phyloP scores from a whole-genome alignment of 1,140 invertebrate species.

The Pentalonia nigronervosa region DNA sequence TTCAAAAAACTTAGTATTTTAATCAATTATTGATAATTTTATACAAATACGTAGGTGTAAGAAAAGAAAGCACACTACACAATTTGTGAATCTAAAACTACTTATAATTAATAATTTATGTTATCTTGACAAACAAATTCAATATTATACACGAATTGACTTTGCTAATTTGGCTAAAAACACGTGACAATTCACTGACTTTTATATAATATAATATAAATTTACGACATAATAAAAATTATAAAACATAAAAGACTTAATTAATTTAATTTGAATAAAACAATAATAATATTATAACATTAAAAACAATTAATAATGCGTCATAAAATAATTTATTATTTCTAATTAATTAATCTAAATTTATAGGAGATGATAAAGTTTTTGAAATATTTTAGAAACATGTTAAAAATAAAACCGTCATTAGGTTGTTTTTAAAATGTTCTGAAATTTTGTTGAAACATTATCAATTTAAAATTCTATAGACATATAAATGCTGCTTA shows the following conservation, averaged over 20 bases:
- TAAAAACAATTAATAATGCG: background rate
- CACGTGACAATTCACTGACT: background rate
- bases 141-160: background rate
- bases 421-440: background rate
- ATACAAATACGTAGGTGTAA: background rate
- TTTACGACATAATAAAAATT: background rate
- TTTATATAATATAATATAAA: background rate
- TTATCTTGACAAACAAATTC: background rate
- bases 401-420: background rate
- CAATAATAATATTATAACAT: background rate
- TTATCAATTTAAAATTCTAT: background rate
- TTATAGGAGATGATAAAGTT: background rate
- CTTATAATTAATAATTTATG: background rate
- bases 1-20: background rate
- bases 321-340: background rate
- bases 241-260: background rate
- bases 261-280: background rate
- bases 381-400: background rate
- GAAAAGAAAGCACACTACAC: background rate
- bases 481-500: background rate
- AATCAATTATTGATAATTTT: background rate
- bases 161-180: background rate
- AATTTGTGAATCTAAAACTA: background rate
- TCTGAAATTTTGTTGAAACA: background rate
- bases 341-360: no score